phyloP scores from a whole-genome alignment of 2,888 invertebrate species.

The Hydropsyche betteni region DNA sequence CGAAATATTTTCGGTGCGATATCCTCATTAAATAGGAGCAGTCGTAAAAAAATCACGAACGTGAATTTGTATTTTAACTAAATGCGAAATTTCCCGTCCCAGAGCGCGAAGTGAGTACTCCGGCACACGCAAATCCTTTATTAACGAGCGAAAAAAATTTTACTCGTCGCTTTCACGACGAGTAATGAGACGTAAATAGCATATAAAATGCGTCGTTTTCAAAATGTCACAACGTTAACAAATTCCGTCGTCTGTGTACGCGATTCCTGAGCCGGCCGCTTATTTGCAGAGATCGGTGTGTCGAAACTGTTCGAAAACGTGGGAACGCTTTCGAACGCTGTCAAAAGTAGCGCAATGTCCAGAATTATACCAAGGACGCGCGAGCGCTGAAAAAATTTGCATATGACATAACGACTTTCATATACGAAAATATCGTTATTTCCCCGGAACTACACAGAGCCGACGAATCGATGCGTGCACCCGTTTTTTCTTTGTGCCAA shows the following conservation, averaged over 20 bases:
- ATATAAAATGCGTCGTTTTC: not conserved
- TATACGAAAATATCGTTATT: too few species aligned
- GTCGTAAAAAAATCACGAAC: not conserved
- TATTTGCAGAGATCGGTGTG: too few species aligned
- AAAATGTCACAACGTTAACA: not conserved
- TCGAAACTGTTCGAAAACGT: too few species aligned
- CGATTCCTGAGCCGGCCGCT: too few species aligned
- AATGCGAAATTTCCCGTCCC: not conserved
- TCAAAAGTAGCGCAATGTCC: constrained; percentile 19
- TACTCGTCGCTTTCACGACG: constrained; percentile 11
- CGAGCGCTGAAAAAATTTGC: not conserved
- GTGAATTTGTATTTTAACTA: not conserved
- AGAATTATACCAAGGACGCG: constrained; percentile 20
- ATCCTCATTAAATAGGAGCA: not conserved
- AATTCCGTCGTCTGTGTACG: too few species aligned
- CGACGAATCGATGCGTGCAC: not conserved
- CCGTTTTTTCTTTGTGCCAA: not conserved
- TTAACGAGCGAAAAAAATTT: constrained; percentile 13
- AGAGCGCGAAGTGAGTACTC: not conserved
- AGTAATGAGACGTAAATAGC: constrained; percentile 24
- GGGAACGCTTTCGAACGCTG: not conserved
- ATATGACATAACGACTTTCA: too few species aligned
- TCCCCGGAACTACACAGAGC: not conserved
- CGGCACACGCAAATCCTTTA: constrained; percentile 14
- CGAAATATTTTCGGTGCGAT: not conserved